Base-by-base conservation (phyloP, 2,888 invertebrate genomes). In the Philonicus albiceps region DNA sequence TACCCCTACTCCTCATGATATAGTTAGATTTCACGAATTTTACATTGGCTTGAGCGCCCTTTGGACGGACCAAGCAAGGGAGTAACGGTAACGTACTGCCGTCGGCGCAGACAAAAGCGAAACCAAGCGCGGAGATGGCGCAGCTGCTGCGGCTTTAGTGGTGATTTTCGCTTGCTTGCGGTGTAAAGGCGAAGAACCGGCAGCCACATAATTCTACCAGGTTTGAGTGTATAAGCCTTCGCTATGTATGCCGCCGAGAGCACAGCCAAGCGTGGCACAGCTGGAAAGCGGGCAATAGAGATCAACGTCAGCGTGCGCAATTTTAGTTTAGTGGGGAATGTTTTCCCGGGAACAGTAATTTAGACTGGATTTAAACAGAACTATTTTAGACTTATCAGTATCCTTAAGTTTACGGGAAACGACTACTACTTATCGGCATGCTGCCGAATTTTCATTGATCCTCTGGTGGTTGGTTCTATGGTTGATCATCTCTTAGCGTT, bases 141-240 rank as follows among this genome's bases (percentile, higher is more conserved):
- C 30, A 90, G 91, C 19, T 91, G 91, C 31, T 91, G 91, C n/a
- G 91, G 91, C 4, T 91, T 91, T 0, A 90, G 91, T 30, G 91
- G 90, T 87, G 90, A 91, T 80, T 89, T 89, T 76, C 88, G 88
- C 85, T 88, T 85, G 86, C 88, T 49, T 75, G 85, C 75, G 31
- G 80, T 55, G 73, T 27, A 86, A 55, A 7, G 88, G 53, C 4
- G 87, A 87, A 27, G 88, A 86, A 84, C 88, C 89, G 78, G 88
- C 88, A 8, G 16, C 88, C 89, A 78, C 43, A 43, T 78, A 22
- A 78, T 64, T 64, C 64, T 13, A 27, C 64, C 3, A 27, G 8
- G 27, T 22, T 11, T 64, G 64, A 64, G 64, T 64, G 64, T 64
- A 27, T 64, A 19, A 64, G 27, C 27, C 64, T 64, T 22, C 13